Evolutionary conservation across 2,888 invertebrate genomes (phyloP), one percentile per base, ranked within the genome.

Genomic region (Biston betularia): DNA sequence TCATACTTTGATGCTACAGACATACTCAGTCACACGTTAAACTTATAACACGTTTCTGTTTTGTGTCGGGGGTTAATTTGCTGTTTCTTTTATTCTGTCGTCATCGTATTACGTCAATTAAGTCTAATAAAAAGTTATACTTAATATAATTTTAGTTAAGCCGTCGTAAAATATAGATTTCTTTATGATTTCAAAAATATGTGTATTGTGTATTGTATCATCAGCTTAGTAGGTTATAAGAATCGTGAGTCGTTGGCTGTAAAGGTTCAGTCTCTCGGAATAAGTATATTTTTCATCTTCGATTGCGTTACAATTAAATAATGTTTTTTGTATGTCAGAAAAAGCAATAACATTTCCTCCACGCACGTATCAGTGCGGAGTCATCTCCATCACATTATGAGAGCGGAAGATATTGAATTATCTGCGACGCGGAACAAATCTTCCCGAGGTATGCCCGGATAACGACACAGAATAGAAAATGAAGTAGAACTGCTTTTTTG

Each of bases 361-460:
- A 46, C 44, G 40, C 35, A 48, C 55, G 52, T 61, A 64, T 63
- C 68, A 57, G 61, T 57, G 53, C 3, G 42, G 42, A 66, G 62
- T 62, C 62, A 58, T 66, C 57, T 83, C 81, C 79, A 86, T 87
- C 84, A 85, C 56, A 50, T 83, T 83, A 85, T 81, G 81, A 79
- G 79, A 82, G 81, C 73, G 73, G 76, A 70, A 79, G 82, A 85
- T 87, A 89, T 89, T 88, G 85, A 88, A 89, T 89, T 88, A 88
- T 87, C 85, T 78, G 68, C 67, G 75, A 65, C 50, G 57, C 62
- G 56, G 56, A 65, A 65, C 62, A 68, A 68, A 70, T 63, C 67
- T 68, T 68, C 33, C 49, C 54, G 61, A 63, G 69, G 63, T 60
- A 66, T 69, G 59, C 53, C 59, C 48, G 55, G 49, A 55, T 62